Base-by-base conservation (phyloP, 2,797 vertebrate species). In the Acrocephalus scirpaceus region DNA sequence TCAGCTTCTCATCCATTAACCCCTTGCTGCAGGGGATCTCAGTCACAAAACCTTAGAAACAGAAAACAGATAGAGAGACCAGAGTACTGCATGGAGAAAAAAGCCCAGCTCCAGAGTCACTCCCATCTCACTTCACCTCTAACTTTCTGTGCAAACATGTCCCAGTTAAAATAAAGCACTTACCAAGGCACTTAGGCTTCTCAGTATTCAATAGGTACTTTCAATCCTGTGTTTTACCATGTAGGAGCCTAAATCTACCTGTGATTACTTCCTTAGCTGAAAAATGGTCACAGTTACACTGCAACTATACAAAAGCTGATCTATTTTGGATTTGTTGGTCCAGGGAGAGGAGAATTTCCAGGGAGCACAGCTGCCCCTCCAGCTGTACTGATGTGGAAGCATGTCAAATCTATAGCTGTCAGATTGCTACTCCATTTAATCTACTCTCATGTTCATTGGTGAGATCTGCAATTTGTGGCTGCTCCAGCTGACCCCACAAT, bases 1-100 rank as follows among this genome's bases (percentile, higher is more conserved):
- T 96, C 71, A 85, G 64, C 50, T 85, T 90, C 88, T 93, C 80
- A 82, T 73, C 53, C 45, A 87, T 96, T 96, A 96, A 96, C 95
- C 88, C 90, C 25, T 94, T 97, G 58, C 67, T 90, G 90, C 74
- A 85, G 51, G 53, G 67, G 88, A 47, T 79, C 45, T 75, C 58
- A 70, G 42, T 79, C 79, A 82, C 47, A n/a, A 67, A 77, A 62
- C 66, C 51, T 70, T n/a, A 67, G 51, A 72, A 89, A 77, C 1
- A 80, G 42, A 82, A 86, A 88, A 62, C 29, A 66, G 34, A 60
- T 16, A 86, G 50, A 75, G 36, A 89, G 26, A 56, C 20, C 27
- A 56, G 36, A 82, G 38, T 53, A 75, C 25, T 48, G 14, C 0
- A 1, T 5, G 9, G 38, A 83, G 40, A 70, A 73, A 78, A 82